phyloP scores from a whole-genome alignment of 2,888 invertebrate species.

The Cepaea hortensis region DNA sequence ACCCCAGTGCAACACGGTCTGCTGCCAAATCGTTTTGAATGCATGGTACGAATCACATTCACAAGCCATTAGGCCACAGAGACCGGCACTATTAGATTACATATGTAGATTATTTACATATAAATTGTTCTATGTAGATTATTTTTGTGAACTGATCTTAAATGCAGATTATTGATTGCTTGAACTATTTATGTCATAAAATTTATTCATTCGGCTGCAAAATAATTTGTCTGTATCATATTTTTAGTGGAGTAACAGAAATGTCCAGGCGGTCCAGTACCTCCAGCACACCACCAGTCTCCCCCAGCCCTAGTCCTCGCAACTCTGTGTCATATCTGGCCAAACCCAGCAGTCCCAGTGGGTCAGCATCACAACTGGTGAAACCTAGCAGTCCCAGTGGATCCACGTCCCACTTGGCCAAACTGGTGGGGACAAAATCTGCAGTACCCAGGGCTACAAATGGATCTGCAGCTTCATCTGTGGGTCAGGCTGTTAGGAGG shows the following conservation, averaged over 20 bases:
- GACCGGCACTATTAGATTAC: no score
- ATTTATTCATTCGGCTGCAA: no score
- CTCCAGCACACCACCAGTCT: conserved; percentile 46
- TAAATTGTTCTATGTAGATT: no score
- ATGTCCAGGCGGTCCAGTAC: conserved; percentile 42
- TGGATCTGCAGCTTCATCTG: conserved; percentile 37
- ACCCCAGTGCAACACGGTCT: no score
- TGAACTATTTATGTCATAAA: no score
- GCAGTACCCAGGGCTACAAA: conserved; percentile 40
- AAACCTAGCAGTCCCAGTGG: conserved; percentile 43
- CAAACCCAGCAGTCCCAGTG: conserved; percentile 36
- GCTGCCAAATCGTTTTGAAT: no score
- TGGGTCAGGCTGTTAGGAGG: conserved; percentile 50
- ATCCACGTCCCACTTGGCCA: conserved; percentile 41
- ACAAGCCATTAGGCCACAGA: no score
- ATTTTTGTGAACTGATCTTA: no score
- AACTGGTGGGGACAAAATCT: conserved; percentile 35
- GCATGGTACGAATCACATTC: no score
- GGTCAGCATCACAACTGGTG: conserved; percentile 31
- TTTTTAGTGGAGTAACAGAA: conserved; percentile 33
- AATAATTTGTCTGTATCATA: not conserved
- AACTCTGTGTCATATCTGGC: conserved; percentile 46
- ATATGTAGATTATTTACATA: no score
- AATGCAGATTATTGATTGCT: no score
- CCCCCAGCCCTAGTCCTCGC: conserved; percentile 40